A percentile compares a stretch with the other conserved stretches of the same genome.
These are phyloP conservation scores for Epinephelus awoara DNA, from an alignment of 2,797 vertebrate species.

Conservation along the genomic window DNA sequence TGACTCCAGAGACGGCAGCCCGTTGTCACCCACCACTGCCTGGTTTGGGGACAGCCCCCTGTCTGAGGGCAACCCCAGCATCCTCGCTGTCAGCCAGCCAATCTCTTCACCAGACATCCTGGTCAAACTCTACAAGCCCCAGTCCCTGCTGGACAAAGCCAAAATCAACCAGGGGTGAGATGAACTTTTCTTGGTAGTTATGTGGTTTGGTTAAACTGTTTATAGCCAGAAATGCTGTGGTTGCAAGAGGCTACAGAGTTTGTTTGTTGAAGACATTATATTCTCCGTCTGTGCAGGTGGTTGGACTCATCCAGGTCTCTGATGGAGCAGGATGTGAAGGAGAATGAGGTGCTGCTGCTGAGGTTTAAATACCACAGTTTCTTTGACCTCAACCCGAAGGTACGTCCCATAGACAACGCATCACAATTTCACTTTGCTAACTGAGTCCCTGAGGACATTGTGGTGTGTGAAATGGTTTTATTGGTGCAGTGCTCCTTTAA, in stretches of 20 bases:
- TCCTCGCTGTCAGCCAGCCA: constrained; percentile 97
- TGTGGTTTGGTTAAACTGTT: constrained; percentile 33
- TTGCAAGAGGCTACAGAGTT: not conserved
- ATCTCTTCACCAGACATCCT: constrained; percentile 96
- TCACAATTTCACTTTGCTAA: not conserved
- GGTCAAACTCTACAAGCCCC: constrained; percentile 98
- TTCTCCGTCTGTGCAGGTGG: constrained; percentile 86
- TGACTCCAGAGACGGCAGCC: constrained; percentile 97
- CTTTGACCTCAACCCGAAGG: constrained; percentile 99
- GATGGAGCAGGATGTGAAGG: constrained; percentile 99
- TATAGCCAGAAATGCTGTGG: constrained; percentile 5
- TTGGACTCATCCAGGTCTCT: constrained; percentile 98
- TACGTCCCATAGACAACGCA: constrained; percentile 63
- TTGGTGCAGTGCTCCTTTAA: not conserved
- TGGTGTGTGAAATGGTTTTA: not conserved
- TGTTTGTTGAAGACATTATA: not conserved
- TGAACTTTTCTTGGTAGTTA: constrained; percentile 46
- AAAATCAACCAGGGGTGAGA: constrained; percentile 99
- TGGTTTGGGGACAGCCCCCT: constrained; percentile 99
- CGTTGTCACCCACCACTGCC: constrained; percentile 96
- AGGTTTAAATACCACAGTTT: constrained; percentile 99
- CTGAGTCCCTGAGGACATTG: not conserved
- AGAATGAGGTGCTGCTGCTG: constrained; percentile 97
- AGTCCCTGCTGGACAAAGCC: constrained; percentile 97
- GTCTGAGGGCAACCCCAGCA: constrained; percentile 98